Evolutionary conservation across 2,888 invertebrate species (phyloP).

Genomic region (Trimorus sp.): DNA sequence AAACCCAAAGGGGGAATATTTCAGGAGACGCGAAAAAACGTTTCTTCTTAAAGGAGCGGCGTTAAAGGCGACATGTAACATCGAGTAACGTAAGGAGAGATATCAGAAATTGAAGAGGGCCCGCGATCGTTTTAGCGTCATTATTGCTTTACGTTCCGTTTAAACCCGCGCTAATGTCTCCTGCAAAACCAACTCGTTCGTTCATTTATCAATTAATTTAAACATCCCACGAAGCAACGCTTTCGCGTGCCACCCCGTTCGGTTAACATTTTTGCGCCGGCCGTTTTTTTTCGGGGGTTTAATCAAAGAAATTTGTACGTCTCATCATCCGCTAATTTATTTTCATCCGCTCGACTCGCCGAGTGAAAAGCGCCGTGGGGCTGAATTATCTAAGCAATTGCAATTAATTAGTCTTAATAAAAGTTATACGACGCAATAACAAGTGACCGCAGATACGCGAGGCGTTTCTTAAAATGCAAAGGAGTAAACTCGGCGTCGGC

Average conservation of each 20-base stretch:
- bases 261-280: neutral
- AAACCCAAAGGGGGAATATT: constrained; percentile 69
- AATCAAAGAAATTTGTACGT: constrained; percentile 30
- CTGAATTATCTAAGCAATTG: constrained; percentile 78
- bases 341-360: constrained; percentile 44
- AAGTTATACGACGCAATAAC: constrained; percentile 81
- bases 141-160: too few species aligned
- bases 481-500: constrained; percentile 29
- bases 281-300: neutral
- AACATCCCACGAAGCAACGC: too few species aligned
- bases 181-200: too few species aligned
- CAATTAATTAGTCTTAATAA: constrained; percentile 81
- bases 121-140: too few species aligned
- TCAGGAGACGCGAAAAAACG: constrained; percentile 55
- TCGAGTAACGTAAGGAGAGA: constrained; percentile 42
- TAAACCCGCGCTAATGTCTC: too few species aligned
- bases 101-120: constrained; percentile 26
- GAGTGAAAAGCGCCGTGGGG: constrained; percentile 67
- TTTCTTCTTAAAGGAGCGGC: constrained; percentile 52
- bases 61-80: constrained; percentile 57
- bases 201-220: too few species aligned
- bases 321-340: constrained; percentile 69
- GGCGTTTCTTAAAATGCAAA: constrained; percentile 24
- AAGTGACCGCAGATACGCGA: constrained; percentile 68
- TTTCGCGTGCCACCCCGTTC: too few species aligned